These are phyloP conservation scores for Microplitis deprimator DNA, from an alignment of 2,888 invertebrate species.

Conservation along the genomic window DNA sequence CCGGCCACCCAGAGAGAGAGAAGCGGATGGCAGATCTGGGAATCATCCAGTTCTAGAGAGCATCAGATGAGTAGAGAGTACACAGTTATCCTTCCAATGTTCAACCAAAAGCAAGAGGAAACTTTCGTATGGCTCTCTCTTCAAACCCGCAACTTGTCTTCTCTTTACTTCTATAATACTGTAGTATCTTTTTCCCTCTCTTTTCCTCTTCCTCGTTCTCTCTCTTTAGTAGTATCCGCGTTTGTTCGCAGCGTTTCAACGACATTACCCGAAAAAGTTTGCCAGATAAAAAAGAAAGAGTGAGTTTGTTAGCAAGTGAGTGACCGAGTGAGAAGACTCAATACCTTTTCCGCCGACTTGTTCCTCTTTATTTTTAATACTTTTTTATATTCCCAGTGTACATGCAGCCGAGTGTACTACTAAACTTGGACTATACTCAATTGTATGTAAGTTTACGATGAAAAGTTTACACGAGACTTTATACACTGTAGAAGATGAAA, in stretches of 20 bases:
- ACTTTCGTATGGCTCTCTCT: background rate
- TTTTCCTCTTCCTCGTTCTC: background rate
- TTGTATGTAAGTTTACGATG: conserved; percentile 16
- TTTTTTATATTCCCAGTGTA: background rate
- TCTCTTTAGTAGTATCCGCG: background rate
- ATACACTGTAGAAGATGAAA: conserved; percentile 13
- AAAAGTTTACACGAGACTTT: conserved; percentile 16
- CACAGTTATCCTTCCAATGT: background rate
- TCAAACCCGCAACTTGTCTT: background rate
- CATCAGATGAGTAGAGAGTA: conserved; percentile 5
- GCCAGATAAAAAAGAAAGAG: conserved; percentile 8
- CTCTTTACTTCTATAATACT: background rate
- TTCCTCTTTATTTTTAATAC: background rate
- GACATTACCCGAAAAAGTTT: conserved; percentile 19
- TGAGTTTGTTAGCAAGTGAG: conserved; percentile 4
- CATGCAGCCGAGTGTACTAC: background rate
- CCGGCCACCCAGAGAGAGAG: conserved; percentile 14
- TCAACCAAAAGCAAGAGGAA: background rate
- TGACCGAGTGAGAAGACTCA: background rate
- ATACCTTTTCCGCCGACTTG: background rate
- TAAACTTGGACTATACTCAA: conserved; percentile 12
- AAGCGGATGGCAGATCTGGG: conserved; percentile 13
- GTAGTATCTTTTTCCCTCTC: too few relatives aligned
- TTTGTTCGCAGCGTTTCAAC: conserved; percentile 23
- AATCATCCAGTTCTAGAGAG: background rate